Base-by-base conservation (phyloP, 2,888 invertebrate species). In the Ferdinandea cuprea region DNA sequence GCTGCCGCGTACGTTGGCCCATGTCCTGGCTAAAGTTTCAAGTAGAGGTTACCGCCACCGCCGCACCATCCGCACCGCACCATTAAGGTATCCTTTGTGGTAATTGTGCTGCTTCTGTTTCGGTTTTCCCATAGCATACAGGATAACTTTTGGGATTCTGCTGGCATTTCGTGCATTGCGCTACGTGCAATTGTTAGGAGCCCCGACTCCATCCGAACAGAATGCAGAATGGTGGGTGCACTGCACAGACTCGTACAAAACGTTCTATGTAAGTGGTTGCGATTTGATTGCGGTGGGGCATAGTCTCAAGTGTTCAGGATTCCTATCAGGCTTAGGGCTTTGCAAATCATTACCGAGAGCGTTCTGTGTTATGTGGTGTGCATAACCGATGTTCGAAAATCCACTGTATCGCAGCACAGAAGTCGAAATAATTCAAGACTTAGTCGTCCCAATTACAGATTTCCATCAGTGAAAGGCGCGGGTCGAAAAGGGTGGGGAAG, bases 141-240 rank as follows among this genome's bases (percentile, higher is more conserved):
- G 42, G 28, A 42, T 66, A 59, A 54, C 37, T 72, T 73, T 66
- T 15, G 21, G 52, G 54, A 56, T 74, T 69, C 61, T 68, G 58
- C 48, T 58, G 76, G 74, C 50, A 65, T 69, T 74, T 58, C 76
- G 63, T 74, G 80, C 69, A 52, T 19, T 65, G 56, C 68, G 46
- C 54, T 80, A 80, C 61, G 61, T 80, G 68, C 74, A 61, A 35
- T 72, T 63, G 52, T 72, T 46, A 30, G 35, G 4, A 52, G 28
- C 5, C 15, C 52, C 8, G 7, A 3, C 30, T 9, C 48, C 30
- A 21, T 7, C 30, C 9, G 25, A 15, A 9, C 30, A 44, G 13
- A 9, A 8, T 4, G 4, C 1, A 9, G 9, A 7, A 3, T 21
- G 11, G 25, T 15, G 8, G 21, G n/a, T 37, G 11, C 15, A 54